Conservation (phyloP, 2,888 invertebrate species). For the Icerya purchasi region DNA sequence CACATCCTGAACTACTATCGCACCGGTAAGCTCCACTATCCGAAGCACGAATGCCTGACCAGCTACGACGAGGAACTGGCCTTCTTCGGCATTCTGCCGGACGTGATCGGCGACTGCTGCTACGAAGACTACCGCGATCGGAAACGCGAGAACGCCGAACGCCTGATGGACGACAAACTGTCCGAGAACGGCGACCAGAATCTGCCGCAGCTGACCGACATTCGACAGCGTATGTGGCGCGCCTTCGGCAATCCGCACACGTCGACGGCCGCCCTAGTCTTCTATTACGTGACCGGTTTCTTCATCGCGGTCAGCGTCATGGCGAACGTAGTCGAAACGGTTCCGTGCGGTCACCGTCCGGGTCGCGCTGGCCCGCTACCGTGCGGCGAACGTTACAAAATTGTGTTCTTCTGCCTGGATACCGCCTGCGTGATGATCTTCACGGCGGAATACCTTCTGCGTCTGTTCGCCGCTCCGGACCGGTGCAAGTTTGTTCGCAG, state of each 20-base stretch:
- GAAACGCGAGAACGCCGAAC: constrained; percentile 94
- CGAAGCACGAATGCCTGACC: constrained; percentile 96
- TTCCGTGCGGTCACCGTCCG: constrained; percentile 74
- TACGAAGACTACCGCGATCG: constrained; percentile 98
- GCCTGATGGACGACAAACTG: constrained; percentile 89
- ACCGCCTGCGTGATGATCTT: constrained; percentile 99
- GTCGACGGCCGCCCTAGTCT: constrained; percentile 94
- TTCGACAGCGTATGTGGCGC: constrained; percentile 94
- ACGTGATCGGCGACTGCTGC: constrained; percentile 95
- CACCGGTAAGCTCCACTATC: constrained; percentile 97
- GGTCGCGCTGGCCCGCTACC: constrained; percentile 70
- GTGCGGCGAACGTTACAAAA: constrained; percentile 94
- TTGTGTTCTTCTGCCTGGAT: constrained; percentile 96
- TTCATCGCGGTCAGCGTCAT: constrained; percentile 98
- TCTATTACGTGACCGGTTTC: constrained; percentile 99
- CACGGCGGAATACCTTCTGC: constrained; percentile 87
- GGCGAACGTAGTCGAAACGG: constrained; percentile 97
- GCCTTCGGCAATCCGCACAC: constrained; percentile 99
- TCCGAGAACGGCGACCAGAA: constrained; percentile 70
- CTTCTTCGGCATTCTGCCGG: constrained; percentile 94
- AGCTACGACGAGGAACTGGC: constrained; percentile 98
- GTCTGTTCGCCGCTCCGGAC: constrained; percentile 94
- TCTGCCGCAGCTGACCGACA: constrained; percentile 64
- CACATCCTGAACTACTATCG: constrained; percentile 97
- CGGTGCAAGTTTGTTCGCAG: constrained; percentile 92